A percentile compares a stretch with the other conserved stretches of the same genome.
phyloP scores from a whole-genome alignment of 1,140 invertebrate species.

The Papilio machaon region DNA sequence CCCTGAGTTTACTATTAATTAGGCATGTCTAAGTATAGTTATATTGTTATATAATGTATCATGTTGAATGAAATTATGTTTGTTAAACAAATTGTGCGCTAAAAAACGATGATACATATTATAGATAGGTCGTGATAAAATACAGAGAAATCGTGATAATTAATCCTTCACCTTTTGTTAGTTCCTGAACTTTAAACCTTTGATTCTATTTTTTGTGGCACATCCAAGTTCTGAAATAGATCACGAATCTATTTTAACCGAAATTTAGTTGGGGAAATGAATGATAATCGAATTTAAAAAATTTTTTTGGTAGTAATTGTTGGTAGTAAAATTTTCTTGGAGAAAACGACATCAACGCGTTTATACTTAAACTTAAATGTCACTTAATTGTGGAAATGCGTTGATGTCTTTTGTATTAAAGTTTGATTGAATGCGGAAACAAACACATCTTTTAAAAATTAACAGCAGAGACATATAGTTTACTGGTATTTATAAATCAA shows the following conservation, averaged over 20 bases:
- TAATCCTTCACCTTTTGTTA: slow-evolving; percentile 32
- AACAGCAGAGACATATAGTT: no score
- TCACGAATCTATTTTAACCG: not conserved
- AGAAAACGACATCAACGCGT: slow-evolving; percentile 1
- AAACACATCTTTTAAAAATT: not conserved
- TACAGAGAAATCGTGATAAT: slow-evolving; percentile 8
- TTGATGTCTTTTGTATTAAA: not conserved
- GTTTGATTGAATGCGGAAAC: not conserved
- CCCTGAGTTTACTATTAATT: no score
- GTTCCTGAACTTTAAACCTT: slow-evolving; percentile 23
- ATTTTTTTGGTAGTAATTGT: not conserved
- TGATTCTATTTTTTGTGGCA: not conserved
- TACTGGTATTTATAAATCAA: no score
- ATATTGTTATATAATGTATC: no score
- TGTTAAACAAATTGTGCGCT: no score
- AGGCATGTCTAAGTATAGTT: no score
- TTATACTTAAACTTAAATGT: not conserved
- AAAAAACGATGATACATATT: slow-evolving; percentile 28
- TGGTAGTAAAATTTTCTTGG: not conserved
- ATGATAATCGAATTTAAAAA: not conserved
- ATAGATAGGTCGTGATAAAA: slow-evolving; percentile 11
- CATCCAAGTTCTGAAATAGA: not conserved
- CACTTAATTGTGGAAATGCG: not conserved
- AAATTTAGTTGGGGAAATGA: not conserved
- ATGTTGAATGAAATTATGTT: no score